These are phyloP conservation scores for Podarcis siculus DNA, from an alignment of 2,797 vertebrate genomes.

Conservation along the genomic window DNA sequence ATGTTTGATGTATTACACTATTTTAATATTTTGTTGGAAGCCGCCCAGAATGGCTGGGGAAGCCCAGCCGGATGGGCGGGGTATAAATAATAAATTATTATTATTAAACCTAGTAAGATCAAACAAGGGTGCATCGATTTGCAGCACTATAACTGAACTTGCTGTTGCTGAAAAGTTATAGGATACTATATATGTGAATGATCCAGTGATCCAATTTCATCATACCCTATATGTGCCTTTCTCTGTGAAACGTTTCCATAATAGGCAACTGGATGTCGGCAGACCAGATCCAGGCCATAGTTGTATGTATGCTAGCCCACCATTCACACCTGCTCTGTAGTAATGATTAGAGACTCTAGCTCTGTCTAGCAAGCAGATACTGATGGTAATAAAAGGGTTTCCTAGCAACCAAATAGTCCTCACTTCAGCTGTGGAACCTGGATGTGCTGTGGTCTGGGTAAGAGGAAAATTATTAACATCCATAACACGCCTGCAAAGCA, in stretches of 20 bases:
- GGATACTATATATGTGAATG: not conserved
- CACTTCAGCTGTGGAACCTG: not conserved
- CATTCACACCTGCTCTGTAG: not conserved
- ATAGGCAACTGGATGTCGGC: not conserved
- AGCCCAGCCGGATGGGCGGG: no score
- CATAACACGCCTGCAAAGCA: not conserved
- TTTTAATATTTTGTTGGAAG: no score
- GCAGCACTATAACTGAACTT: not conserved
- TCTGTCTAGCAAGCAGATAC: not conserved
- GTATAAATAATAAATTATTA: no score
- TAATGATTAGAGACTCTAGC: not conserved
- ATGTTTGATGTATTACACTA: no score
- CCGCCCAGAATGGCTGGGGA: no score
- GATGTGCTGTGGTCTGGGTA: not conserved
- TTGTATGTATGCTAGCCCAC: not conserved
- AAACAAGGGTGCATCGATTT: not conserved
- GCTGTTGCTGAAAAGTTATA: not conserved
- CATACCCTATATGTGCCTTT: not conserved
- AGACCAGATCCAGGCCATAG: not conserved
- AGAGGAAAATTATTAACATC: not conserved
- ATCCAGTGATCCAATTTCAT: not conserved
- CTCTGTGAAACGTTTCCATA: not conserved
- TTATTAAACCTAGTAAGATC: not conserved
- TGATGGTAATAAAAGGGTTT: not conserved
- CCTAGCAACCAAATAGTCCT: constrained; percentile 1